Base-by-base conservation (phyloP, 2,888 invertebrate species). In the Hypselothyrea guttata region DNA sequence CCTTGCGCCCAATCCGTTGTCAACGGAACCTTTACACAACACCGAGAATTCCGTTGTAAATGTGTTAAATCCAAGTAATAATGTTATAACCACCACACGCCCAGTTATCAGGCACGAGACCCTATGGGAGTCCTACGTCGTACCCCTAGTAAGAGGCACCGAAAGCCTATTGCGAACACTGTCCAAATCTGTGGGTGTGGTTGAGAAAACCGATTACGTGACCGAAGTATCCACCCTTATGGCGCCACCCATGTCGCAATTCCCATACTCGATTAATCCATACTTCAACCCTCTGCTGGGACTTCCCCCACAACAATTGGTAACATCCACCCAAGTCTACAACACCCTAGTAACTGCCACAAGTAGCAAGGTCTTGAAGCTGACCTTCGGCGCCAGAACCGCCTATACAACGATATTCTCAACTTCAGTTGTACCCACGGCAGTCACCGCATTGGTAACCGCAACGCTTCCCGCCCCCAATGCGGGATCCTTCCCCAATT, bases 361-460 rank as follows among this genome's bases (percentile, higher is more conserved):
- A 0, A 93, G 95, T 65, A 96, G 96, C 76, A 94, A 95, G 90
- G 91, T 96, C 47, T 90, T 97, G 63, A 96, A 96, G 89, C 90
- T 97, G 71, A 96, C 96, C 8, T 97, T 97, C 87, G 96, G 97
- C n/a, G 96, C 97, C 28, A 96, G 95, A 89, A 96, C 96, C 0
- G 94, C 96, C 0, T 95, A 95, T 87, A 97, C 97, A 5, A 97
- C 96, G 1, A 91, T 97, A 57, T 96, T 93, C 88, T 95, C 95
- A 1, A 96, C 96, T 33, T 94, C 93, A 82, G 93, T 97, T 38
- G 93, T 96, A 35, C 96, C 96, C 5, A 96, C 96, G 0, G 91
- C 94, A 46, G 89, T 96, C 60, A 96, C 97, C n/a, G 94, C 95
- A 11, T 95, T 95, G 87, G 92, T 96, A 66, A 96, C 96, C 4